Evolutionary conservation across 1,140 invertebrate species (phyloP).

Genomic region (Orius insidiosus): DNA sequence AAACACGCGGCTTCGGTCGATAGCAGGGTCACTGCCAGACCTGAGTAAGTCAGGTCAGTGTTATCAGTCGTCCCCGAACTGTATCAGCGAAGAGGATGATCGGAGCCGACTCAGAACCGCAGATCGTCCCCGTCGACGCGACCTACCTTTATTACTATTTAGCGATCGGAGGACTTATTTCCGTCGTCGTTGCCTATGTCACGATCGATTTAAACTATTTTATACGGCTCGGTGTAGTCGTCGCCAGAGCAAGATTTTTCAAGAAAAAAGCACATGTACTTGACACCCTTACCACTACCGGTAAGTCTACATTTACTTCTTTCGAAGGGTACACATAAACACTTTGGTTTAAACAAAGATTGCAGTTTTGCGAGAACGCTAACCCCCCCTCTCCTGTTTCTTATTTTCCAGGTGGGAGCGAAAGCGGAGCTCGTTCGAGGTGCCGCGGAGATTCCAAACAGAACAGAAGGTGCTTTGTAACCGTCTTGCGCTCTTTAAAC

Average conservation of each 20-base stretch:
- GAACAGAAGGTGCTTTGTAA: too few relatives aligned
- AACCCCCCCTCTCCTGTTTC: too few relatives aligned
- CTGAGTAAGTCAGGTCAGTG: slow-evolving; percentile 6
- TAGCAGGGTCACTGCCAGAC: too few relatives aligned
- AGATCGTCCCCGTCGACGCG: slow-evolving; percentile 3
- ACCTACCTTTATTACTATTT: slow-evolving; percentile 17
- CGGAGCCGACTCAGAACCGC: neutral
- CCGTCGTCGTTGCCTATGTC: slow-evolving; percentile 35
- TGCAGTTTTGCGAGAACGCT: too few relatives aligned
- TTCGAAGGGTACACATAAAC: too few relatives aligned
- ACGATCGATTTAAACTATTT: slow-evolving; percentile 50
- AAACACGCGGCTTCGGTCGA: too few relatives aligned
- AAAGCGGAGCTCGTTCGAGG: too few relatives aligned
- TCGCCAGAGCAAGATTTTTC: slow-evolving; percentile 38
- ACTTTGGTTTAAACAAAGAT: too few relatives aligned
- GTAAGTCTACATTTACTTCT: slow-evolving; percentile 29
- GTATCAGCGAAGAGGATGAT: neutral
- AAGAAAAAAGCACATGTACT: slow-evolving; percentile 43
- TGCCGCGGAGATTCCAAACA: too few relatives aligned
- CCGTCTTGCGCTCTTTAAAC: too few relatives aligned
- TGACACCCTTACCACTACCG: slow-evolving; percentile 41
- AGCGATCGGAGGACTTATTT: slow-evolving; percentile 27
- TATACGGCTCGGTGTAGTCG: slow-evolving; percentile 40
- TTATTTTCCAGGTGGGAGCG: too few relatives aligned
- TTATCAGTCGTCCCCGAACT: too few relatives aligned